Evolutionary conservation across 1,140 invertebrate genomes (phyloP).

Genomic region (Drosophila mauritiana): DNA sequence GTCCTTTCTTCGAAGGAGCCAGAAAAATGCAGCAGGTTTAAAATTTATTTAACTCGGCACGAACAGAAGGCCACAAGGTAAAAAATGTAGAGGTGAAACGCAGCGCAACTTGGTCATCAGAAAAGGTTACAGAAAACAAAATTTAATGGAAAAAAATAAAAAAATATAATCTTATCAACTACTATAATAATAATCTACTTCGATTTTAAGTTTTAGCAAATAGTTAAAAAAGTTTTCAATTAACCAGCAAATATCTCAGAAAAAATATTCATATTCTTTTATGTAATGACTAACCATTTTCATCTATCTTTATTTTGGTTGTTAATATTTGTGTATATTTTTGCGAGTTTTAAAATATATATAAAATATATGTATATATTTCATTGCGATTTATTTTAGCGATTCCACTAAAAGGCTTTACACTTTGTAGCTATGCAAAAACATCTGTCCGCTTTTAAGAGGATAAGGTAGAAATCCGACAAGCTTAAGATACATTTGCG

Average conservation of each 20-base stretch:
- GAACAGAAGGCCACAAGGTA: not conserved
- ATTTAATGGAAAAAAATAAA: not conserved
- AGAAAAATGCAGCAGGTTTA: conserved; percentile 47
- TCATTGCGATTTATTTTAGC: not conserved
- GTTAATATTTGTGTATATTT: not conserved
- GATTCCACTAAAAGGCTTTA: not conserved
- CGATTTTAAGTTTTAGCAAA: no score
- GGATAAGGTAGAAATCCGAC: conserved; percentile 31
- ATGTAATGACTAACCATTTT: no score
- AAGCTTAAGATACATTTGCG: conserved; percentile 21
- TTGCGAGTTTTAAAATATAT: not conserved
- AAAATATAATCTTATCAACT: not conserved
- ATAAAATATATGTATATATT: not conserved
- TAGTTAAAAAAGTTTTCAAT: no score
- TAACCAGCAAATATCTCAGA: no score
- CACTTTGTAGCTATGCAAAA: conserved; percentile 2
- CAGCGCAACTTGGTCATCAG: not conserved
- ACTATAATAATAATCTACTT: no score
- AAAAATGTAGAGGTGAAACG: not conserved
- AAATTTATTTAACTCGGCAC: conserved; percentile 65
- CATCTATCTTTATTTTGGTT: no score
- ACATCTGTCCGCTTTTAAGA: conserved; percentile 6
- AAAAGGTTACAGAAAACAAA: not conserved
- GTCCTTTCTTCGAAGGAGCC: conserved; percentile 33
- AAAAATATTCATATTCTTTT: no score